Evolutionary conservation across 37 sponge, comb jelly and placozoan species (phyloP).

Genomic region (Ephydatia muelleri): DNA sequence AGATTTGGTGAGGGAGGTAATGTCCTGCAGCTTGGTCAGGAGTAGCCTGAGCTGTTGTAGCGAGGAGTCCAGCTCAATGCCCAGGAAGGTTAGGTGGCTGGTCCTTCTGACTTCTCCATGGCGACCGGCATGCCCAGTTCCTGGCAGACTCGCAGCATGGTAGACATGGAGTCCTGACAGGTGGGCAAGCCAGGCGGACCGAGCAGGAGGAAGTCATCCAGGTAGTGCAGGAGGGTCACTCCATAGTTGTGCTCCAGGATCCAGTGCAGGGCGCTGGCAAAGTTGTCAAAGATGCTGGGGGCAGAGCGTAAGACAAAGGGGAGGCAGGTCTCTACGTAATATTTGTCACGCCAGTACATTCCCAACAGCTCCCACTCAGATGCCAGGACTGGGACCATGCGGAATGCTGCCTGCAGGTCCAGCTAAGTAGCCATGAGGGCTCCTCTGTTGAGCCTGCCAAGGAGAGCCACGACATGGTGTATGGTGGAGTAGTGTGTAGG

Average conservation of each 20-base stretch:
- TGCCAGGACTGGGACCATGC: constrained; percentile 21
- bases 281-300: constrained; percentile 28
- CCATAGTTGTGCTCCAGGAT: too few relatives aligned
- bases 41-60: too few relatives aligned
- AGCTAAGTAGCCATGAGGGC: constrained; percentile 7
- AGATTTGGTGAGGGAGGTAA: too few relatives aligned
- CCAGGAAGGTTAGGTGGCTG: too few relatives aligned
- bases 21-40: neutral
- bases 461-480: constrained; percentile 3
- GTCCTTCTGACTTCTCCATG: too few relatives aligned
- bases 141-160: constrained; percentile 3
- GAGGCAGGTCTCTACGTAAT: constrained; percentile 10
- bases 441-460: neutral
- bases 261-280: constrained; percentile 18
- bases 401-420: constrained; percentile 19
- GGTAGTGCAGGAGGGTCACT: too few relatives aligned
- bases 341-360: too few relatives aligned
- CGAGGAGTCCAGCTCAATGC: too few relatives aligned
- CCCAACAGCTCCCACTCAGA: too few relatives aligned
- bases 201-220: too few relatives aligned
- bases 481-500: constrained; percentile 14
- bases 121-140: constrained; percentile 5
- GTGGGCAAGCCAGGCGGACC: neutral
- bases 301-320: constrained; percentile 26
- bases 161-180: neutral